Base-by-base conservation (phyloP, 1,140 invertebrate genomes). In the Hormaphis cornu region DNA sequence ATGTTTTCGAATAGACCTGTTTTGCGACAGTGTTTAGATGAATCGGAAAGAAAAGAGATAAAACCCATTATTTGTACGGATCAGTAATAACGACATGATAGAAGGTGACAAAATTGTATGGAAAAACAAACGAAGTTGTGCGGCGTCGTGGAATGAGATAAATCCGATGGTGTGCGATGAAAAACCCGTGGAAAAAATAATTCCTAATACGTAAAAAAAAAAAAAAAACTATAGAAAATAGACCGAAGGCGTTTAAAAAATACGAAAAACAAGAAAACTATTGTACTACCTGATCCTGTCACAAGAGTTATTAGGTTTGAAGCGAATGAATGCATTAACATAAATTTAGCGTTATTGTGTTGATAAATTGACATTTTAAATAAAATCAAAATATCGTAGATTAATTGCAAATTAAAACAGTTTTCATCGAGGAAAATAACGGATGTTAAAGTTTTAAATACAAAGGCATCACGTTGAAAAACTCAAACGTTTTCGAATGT, bases 71-170 rank as follows among this genome's bases (percentile, higher is more conserved):
- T 53, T 30, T 53, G 9, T 16, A 30, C n/a, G 52, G 52, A 30
- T 6, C 6, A 28, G 24, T 28, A 53, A n/a, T 30, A 30, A n/a
- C 10, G 18, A 16, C 9, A n/a, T 16, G 26, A 30, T 8, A n/a
- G 30, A 18, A 28, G 28, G n/a, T 28, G 30, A 1, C 1, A 4
- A 24, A 44, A 61, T 61, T 24, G 37, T 28, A 42, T 44, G 14
- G 24, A 20, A 22, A 18, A 28, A 40, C 42, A 44, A 61, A 61
- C n/a, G 44, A 26, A 40, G 20, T 44, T 58, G 54, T 58, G 54
- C 58, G 58, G 5, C 58, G 37, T 26, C 44, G 37, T n/a, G 24
- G 58, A 61, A 61, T 16, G 58, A 61, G 33, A 44, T 61, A 61
- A 61, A 61, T 28, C 24, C 35, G 22, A 61, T 18, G 40, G 40